Percentiles rank a stretch among this genome's conserved stretches.
Conservation (phyloP, 2,888 invertebrate species). For the Lottia gigantea region DNA sequence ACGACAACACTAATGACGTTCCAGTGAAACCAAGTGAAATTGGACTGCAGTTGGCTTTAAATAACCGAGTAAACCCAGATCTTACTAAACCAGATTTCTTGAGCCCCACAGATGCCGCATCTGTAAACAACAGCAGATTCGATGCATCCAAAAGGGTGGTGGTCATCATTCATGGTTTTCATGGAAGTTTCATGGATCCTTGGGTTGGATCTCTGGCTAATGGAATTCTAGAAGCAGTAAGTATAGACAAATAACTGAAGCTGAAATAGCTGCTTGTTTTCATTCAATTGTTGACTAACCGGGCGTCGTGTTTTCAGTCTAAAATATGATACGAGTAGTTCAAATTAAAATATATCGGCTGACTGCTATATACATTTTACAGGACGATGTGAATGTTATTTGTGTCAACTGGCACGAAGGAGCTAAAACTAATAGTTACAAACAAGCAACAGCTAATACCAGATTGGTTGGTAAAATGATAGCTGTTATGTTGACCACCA, state of each 20-base stretch:
- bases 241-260: no score
- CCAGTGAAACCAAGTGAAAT: background rate
- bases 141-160: background rate
- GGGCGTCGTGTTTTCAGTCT: no score
- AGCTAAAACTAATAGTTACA: background rate
- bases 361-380: no score
- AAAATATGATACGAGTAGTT: no score
- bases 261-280: no score
- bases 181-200: background rate
- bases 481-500: background rate
- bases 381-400: background rate
- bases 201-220: background rate
- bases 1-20: background rate
- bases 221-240: background rate
- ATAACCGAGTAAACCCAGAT: background rate
- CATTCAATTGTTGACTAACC: no score
- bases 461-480: conserved; percentile 5
- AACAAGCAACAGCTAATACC: background rate
- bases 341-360: no score
- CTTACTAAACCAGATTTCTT: background rate
- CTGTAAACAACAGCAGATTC: background rate
- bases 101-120: background rate
- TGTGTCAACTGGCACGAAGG: background rate
- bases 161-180: background rate
- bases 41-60: background rate